Evolutionary conservation across 1,140 invertebrate species (phyloP), one percentile per base, ranked within the genome.

Genomic region (Papilio helenus): DNA sequence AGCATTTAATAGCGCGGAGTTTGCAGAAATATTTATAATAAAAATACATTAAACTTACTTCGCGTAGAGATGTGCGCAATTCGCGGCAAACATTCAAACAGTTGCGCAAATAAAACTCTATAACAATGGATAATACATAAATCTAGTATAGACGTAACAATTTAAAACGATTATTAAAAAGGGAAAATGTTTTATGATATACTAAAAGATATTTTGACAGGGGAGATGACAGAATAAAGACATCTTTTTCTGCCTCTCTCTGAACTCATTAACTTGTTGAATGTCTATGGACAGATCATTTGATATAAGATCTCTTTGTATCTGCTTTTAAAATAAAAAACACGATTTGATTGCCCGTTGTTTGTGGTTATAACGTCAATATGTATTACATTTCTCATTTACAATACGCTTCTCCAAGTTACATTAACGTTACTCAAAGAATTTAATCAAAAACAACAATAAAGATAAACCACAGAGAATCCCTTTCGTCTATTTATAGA

Each of bases 401-500:
- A 29, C 61, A 65, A 65, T 29, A 26, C 2, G 23, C 61, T 65
- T 65, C 23, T 61, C 1, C 10, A 23, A 61, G 12, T 61, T 29
- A 68, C 34, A 39, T 49, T 12, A 46, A 72, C 9, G 34, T 26
- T 51, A 72, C 20, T 26, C 72, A 74, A 74, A 74, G 72, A 74
- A 20, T 74, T 51, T 49, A 74, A 74, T 74, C 72, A 74, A 51
- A 44, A 74, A 74, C 72, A 74, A 74, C 42, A 46, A 74, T 42
- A 9, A 39, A 74, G 20, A 74, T 49, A 49, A 46, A 74, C 72
- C 72, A n/a, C 42, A 74, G 20, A 46, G 72, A 74, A 74, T 49
- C n/a, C 72, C 39, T 51, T 74, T 16, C 12, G 3, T 49, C 39
- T 46, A 49, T 74, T 49, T 49, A 74, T 72, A 72, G 71, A 72